Evolutionary conservation across 2,888 invertebrate species (phyloP), one percentile per base, ranked within the genome.

Genomic region (Deilephila elpenor): DNA sequence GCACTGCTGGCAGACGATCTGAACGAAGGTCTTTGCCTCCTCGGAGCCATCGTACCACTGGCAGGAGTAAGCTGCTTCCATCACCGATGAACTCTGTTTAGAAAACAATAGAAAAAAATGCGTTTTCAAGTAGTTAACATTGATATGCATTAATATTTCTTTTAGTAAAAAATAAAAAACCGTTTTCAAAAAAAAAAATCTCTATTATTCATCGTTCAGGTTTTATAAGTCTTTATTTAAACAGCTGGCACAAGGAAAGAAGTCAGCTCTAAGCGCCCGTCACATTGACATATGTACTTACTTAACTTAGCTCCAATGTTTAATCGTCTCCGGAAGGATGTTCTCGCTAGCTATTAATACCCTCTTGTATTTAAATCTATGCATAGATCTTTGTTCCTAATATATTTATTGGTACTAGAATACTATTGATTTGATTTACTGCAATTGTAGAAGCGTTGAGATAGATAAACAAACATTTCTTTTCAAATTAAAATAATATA

Each of bases 31-130:
- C 89, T 98, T 98, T 0, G 98, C 98, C 84, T 98, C 98, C 85
- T 98, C 98, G 0, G 98, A 98, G 7, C 98, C 98, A 80, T 98
- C 98, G 88, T 98, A 98, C 98, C 98, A 98, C 79, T 98, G 98
- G 83, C 98, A 98, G 70, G 97, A 97, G 91, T 98, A 98, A 0
- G 98, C 98, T 0, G 98, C 98, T 91, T 98, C 98, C 98, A 98
- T 98, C 6, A 98, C 98, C 4, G 98, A 98, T 75, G 98, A 98
- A 84, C 98, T 98, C 97, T 98, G 86, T 11, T 25, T 1, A 25
- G 59, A 25, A 25, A n/a, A 71, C 14, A 14, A 44, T 0, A 44
- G 14, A n/a, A n/a, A n/a, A n/a, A n/a, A n/a, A n/a, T n/a, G n/a
- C 11, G 44, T 3, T 44, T 1, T 44, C 44, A 2, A 11, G 44